phyloP scores from a whole-genome alignment of 1,140 invertebrate species.

The Bemisia tabaci region DNA sequence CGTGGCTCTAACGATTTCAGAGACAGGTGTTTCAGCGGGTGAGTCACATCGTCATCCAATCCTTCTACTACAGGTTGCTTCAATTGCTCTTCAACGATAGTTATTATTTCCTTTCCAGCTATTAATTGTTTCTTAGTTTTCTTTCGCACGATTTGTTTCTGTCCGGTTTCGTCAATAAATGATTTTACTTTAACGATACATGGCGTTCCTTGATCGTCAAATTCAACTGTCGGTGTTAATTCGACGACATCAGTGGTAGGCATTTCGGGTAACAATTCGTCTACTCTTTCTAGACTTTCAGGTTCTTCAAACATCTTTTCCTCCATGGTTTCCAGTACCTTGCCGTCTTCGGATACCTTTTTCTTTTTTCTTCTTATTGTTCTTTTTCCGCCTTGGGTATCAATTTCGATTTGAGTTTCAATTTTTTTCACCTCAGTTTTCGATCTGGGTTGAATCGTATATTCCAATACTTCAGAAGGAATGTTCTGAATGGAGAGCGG shows the following conservation, averaged over 20 bases:
- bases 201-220: background rate
- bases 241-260: background rate
- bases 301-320: background rate
- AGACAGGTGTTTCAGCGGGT: background rate
- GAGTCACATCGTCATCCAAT: background rate
- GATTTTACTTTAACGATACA: background rate
- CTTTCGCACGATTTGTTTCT: background rate
- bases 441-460: background rate
- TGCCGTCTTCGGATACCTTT: constrained; percentile 3
- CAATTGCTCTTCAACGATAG: constrained; percentile 6
- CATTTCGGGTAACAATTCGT: background rate
- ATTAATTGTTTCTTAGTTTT: background rate
- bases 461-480: background rate
- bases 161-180: background rate
- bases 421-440: background rate
- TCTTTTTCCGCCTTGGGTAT: constrained; percentile 6
- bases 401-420: background rate
- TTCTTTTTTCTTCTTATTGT: background rate
- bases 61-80: background rate
- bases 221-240: background rate
- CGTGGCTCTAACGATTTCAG: background rate
- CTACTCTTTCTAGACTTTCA: background rate
- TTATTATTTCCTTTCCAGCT: background rate
- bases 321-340: background rate
- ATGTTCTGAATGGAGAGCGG: background rate